Conservation (phyloP, 2,888 invertebrate species). For the Nemurella pictetii region DNA sequence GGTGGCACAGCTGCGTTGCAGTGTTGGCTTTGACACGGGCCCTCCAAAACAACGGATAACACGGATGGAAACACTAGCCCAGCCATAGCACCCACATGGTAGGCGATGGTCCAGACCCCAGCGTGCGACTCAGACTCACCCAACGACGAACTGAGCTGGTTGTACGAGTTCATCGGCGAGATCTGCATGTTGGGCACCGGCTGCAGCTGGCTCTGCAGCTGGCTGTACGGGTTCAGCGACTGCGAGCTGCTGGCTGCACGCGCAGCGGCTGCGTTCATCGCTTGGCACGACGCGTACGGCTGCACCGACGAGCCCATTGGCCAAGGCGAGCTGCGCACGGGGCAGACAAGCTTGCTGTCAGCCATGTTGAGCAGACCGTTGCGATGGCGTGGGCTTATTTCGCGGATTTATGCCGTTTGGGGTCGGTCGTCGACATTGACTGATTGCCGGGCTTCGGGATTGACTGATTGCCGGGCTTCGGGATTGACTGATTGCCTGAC, state of each 20-base stretch:
- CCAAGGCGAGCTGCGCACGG: slow-evolving; percentile 49
- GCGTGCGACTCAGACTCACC: slow-evolving; percentile 48
- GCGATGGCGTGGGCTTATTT: too few relatives aligned
- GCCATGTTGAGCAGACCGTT: too few relatives aligned
- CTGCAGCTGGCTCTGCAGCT: slow-evolving; percentile 48
- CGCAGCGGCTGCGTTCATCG: slow-evolving; percentile 41
- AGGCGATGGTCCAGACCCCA: not conserved
- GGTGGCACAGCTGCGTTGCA: too few relatives aligned
- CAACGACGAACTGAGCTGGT: slow-evolving; percentile 52
- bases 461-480: too few relatives aligned
- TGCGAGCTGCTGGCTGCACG: slow-evolving; percentile 36
- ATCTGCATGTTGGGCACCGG: slow-evolving; percentile 55
- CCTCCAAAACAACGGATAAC: too few relatives aligned
- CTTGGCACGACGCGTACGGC: slow-evolving; percentile 52
- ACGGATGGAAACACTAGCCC: too few relatives aligned
- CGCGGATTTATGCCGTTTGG: too few relatives aligned
- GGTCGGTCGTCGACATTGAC: too few relatives aligned
- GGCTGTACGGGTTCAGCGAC: slow-evolving; percentile 42
- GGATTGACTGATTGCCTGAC: too few relatives aligned
- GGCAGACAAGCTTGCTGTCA: slow-evolving; percentile 33
- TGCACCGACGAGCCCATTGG: slow-evolving; percentile 50
- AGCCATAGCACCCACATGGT: not conserved
- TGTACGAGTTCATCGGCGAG: slow-evolving; percentile 53
- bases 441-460: too few relatives aligned
- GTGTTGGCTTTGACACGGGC: too few relatives aligned